Conservation (phyloP, 1,140 invertebrate species). For the Monochamus saltuarius region DNA sequence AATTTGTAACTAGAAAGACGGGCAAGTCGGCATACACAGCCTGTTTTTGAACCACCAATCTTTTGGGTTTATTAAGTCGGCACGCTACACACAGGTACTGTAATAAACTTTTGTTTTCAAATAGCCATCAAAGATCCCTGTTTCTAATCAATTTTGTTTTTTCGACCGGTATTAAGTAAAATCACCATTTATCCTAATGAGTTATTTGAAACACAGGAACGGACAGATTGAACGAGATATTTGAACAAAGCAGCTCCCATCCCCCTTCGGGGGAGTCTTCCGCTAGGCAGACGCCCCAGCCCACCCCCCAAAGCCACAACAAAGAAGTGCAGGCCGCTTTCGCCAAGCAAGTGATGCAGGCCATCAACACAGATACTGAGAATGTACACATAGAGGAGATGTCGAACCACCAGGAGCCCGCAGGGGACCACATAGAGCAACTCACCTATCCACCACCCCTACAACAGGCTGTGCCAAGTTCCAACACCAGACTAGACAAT, state of each 20-base stretch:
- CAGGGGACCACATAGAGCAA: conserved; percentile 2
- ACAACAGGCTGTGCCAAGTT: conserved; percentile 31
- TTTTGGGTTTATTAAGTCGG: too few relatives aligned
- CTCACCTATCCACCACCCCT: conserved; percentile 8
- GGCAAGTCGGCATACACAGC: too few relatives aligned
- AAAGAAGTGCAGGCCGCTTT: conserved; percentile 48
- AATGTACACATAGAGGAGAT: conserved; percentile 13
- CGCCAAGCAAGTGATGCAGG: conserved; percentile 45
- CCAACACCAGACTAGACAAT: conserved; percentile 26
- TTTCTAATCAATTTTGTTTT: too few relatives aligned
- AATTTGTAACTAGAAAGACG: too few relatives aligned
- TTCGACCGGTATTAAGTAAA: too few relatives aligned
- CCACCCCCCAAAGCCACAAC: conserved; percentile 29
- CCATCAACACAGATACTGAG: conserved; percentile 31
- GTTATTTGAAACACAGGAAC: conserved; percentile 13
- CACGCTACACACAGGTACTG: too few relatives aligned
- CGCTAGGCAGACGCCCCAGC: conserved; percentile 49
- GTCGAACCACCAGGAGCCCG: conserved; percentile 8
- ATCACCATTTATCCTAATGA: too few relatives aligned
- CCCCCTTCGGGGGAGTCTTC: conserved; percentile 48
- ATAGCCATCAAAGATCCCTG: too few relatives aligned
- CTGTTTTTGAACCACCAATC: too few relatives aligned
- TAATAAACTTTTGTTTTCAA: too few relatives aligned
- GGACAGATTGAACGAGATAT: conserved; percentile 44
- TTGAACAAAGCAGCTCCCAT: conserved; percentile 43